Base-by-base conservation (phyloP, 2,888 invertebrate species). In the Octonoba sinensis region DNA sequence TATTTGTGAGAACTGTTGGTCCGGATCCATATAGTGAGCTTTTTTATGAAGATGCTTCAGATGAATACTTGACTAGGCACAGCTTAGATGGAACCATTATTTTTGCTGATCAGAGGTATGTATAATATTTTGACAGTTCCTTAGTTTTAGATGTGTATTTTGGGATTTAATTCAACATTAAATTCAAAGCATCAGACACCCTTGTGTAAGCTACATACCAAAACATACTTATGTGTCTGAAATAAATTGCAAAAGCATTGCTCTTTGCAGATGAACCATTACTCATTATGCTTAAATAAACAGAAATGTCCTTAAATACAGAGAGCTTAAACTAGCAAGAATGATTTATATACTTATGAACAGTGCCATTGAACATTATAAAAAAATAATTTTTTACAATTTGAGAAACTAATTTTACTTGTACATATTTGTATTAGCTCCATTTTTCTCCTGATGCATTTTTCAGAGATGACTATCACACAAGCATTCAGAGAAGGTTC, bases 21-120 rank as follows among this genome's bases (percentile, higher is more conserved):
- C 51, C 84, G 2, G 77, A 62, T 57, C 85, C 85, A 18, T 83
- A 78, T 47, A 78, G 59, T 62, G 84, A 86, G 64, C 71, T 86
- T 18, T 85, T 85, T 11, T 66, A 85, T 15, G 24, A 81, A 44
- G 85, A 85, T 64, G 75, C 83, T 49, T 85, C 84, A 67, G 93
- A 96, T 86, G 96, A 96, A 88, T 97, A 96, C 88, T 93, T 94
- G 87, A 96, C 96, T 0, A 91, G 96, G 85, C 96, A 97, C 89
- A 91, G 94, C 76, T 92, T 96, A 71, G 96, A 96, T 90, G 96
- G 96, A 0, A 92, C 93, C 64, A 96, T 97, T 85, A 93, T 96
- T 67, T 95, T 93, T 87, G 94, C 95, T 88, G 97, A 97, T 88
- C 96, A 96, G 88, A 89, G 90, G 90, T 90, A 84, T 78, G 69